A percentile compares a stretch with the other conserved stretches of the same genome.
phyloP scores from a whole-genome alignment of 30 jellyfish, hydroid and myxozoan species.

The Phacellophora camtschatica region DNA sequence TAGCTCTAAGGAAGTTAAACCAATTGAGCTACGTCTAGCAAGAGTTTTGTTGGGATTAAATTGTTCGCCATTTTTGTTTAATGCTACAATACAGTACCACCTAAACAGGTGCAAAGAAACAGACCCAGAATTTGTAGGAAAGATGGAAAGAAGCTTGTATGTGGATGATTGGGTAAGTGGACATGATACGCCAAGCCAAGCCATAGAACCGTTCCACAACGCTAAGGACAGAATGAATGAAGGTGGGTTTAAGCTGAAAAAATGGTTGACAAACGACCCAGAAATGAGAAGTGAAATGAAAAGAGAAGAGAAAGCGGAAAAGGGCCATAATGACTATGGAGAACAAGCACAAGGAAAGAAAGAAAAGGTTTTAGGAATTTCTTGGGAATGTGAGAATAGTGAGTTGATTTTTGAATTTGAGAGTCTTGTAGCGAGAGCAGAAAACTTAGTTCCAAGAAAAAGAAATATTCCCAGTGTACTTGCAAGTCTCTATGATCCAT shows the following conservation, averaged over 20 bases:
- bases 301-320: not conserved
- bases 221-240: not conserved
- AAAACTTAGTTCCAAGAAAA: conserved; percentile 36
- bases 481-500: conserved; percentile 69
- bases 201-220: not conserved
- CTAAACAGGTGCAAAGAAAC: not conserved
- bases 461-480: conserved; percentile 35
- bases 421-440: conserved; percentile 1
- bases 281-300: not conserved
- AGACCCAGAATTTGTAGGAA: conserved; percentile 20
- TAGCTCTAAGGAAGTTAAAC: not conserved
- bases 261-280: not conserved
- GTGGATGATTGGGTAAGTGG: conserved; percentile 27
- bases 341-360: not conserved
- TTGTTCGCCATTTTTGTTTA: conserved; percentile 10
- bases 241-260: conserved; percentile 6
- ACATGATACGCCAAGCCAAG: not conserved
- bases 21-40: not conserved
- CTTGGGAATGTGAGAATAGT: not conserved
- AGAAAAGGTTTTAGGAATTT: conserved; percentile 11
- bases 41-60: conserved; percentile 17
- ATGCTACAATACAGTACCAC: conserved; percentile 29
- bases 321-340: not conserved
- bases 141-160: not conserved
- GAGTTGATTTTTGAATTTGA: not conserved